Conservation (phyloP, 2,888 invertebrate genomes). For the Meteorus colon region DNA sequence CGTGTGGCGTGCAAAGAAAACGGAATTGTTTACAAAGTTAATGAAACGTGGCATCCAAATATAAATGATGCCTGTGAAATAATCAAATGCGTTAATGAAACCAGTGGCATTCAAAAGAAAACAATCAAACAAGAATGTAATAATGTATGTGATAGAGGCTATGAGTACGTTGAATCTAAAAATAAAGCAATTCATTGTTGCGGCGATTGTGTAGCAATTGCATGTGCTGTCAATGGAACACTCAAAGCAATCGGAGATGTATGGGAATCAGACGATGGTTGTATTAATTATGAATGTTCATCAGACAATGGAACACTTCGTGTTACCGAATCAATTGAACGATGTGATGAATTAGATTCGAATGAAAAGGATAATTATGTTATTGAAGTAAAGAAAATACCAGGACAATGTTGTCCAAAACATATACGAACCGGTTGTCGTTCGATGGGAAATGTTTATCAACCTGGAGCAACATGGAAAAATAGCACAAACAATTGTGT, state of each 20-base stretch:
- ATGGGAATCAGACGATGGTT: slow-evolving; percentile 79
- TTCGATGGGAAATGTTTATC: slow-evolving; percentile 74
- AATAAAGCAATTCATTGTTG: slow-evolving; percentile 76
- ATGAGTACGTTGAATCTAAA: slow-evolving; percentile 74
- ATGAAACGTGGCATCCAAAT: slow-evolving; percentile 62
- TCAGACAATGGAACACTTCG: slow-evolving; percentile 76
- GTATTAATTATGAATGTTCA: slow-evolving; percentile 78
- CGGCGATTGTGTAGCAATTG: slow-evolving; percentile 79
- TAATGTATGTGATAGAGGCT: slow-evolving; percentile 75
- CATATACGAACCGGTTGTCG: slow-evolving; percentile 76
- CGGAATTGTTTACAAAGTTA: slow-evolving; percentile 61
- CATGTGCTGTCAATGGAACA: slow-evolving; percentile 76
- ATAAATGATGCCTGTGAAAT: slow-evolving; percentile 58
- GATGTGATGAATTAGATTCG: slow-evolving; percentile 74
- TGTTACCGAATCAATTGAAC: slow-evolving; percentile 75
- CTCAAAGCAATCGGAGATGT: slow-evolving; percentile 74
- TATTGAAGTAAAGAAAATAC: slow-evolving; percentile 72
- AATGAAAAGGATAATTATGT: slow-evolving; percentile 74
- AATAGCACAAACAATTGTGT: slow-evolving; percentile 75
- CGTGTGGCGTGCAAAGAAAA: slow-evolving; percentile 77
- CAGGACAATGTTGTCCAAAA: slow-evolving; percentile 77
- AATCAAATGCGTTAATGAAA: slow-evolving; percentile 58
- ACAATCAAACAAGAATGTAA: slow-evolving; percentile 60
- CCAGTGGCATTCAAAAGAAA: slow-evolving; percentile 55
- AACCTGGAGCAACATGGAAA: slow-evolving; percentile 75